These are phyloP conservation scores for Athalia cordata DNA, from an alignment of 2,888 invertebrate species.

Conservation along the genomic window DNA sequence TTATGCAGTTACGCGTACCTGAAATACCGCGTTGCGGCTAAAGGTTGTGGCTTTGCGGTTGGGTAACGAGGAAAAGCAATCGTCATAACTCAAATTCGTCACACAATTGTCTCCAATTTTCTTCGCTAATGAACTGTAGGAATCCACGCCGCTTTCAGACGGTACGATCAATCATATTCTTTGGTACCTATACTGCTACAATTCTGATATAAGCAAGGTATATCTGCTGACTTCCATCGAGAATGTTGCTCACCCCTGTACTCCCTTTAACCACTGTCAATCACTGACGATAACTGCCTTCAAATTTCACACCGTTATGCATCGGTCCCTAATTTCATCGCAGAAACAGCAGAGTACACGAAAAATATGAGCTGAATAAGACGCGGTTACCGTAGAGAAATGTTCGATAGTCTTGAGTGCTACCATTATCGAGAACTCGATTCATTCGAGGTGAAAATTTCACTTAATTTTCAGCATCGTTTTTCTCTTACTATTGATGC, in stretches of 20 bases:
- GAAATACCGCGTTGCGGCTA: slow-evolving; percentile 1
- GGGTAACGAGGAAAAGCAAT: slow-evolving; percentile 40
- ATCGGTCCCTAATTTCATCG: slow-evolving; percentile 15
- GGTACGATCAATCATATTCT: slow-evolving; percentile 31
- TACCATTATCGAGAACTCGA: no score
- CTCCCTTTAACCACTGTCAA: slow-evolving; percentile 19
- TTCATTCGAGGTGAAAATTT: no score
- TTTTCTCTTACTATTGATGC: no score
- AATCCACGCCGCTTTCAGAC: slow-evolving; percentile 36
- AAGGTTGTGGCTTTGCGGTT: slow-evolving; percentile 13
- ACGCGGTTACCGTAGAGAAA: no score
- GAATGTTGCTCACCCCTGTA: neutral
- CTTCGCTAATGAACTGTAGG: slow-evolving; percentile 41
- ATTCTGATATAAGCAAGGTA: neutral
- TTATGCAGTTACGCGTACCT: slow-evolving; percentile 29
- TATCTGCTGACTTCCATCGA: slow-evolving; percentile 1
- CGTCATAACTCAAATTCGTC: slow-evolving; percentile 39
- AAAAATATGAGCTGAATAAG: no score
- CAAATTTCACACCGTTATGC: slow-evolving; percentile 14
- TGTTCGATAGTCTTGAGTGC: no score
- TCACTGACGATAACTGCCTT: neutral
- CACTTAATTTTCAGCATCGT: no score
- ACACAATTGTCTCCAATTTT: slow-evolving; percentile 40
- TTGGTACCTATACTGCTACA: slow-evolving; percentile 2
- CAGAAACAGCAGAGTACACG: neutral